Evolutionary conservation across 2,113 vertebrate species (phyloP).

Genomic region (Cnemophilus loriae): DNA sequence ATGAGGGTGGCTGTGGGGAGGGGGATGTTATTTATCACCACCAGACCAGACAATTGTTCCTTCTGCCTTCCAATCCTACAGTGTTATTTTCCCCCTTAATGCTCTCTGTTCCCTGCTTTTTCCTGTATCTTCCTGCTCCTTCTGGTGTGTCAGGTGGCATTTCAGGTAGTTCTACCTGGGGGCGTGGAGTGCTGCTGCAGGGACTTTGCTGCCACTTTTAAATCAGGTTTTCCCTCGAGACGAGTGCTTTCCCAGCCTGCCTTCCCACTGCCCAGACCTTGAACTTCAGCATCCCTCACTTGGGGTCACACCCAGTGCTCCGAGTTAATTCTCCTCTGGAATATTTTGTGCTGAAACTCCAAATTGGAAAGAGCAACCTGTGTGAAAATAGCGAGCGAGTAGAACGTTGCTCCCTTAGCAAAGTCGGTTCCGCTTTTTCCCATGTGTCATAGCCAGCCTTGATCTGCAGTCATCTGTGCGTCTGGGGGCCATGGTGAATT

Average conservation of each 20-base stretch:
- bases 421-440: conserved; percentile 53
- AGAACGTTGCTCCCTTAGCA: conserved; percentile 18
- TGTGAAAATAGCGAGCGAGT: conserved; percentile 22
- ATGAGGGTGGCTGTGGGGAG: not conserved
- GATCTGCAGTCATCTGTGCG: conserved; percentile 61
- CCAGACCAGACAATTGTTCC: not conserved
- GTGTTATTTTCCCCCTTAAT: not conserved
- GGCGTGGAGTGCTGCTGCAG: not conserved
- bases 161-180: not conserved
- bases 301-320: not conserved
- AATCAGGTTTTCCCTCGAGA: not conserved
- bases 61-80: not conserved
- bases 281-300: not conserved
- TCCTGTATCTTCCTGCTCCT: not conserved
- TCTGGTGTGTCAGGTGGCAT: not conserved
- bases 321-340: not conserved
- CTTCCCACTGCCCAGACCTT: not conserved
- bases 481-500: conserved; percentile 63
- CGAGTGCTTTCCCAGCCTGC: not conserved
- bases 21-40: not conserved
- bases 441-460: conserved; percentile 57
- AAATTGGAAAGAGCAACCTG: conserved; percentile 41
- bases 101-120: not conserved
- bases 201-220: not conserved
- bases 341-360: not conserved